Base-by-base conservation (phyloP, 2,113 vertebrate genomes). In the Ictalurus punctatus region DNA sequence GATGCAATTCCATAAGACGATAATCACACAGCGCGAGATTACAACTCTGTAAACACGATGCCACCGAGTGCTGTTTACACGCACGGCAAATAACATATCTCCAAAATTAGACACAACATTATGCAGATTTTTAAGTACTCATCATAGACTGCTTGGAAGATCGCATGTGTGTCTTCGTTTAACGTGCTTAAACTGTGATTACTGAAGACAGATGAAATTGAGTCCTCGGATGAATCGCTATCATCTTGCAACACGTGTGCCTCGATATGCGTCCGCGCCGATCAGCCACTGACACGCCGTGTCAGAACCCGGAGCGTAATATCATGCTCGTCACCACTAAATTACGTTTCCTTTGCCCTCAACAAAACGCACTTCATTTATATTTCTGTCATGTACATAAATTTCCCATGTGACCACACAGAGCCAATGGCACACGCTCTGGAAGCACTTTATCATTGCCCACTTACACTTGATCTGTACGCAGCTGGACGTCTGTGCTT, bases 1-100 rank as follows among this genome's bases (percentile, higher is more conserved):
- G 58, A 56, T 80, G 87, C 73, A 56, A 71, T 56, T 84, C 6
- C 87, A 69, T 71, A 69, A 85, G 59, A 67, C n/a, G 52, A 58
- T 88, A 88, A 84, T 84, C 54, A 65, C 17, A 76, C 17, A 54
- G 69, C 2, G 25, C 37, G 8, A 74, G 81, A 81, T 82, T 58
- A 58, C n/a, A 14, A 40, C 81, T 63, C n/a, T n/a, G 67, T 59
- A 86, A 63, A 86, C 74, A 79, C 44, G 27, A 65, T 34, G 71
- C 37, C 87, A 37, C 82, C 12, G 87, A 88, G 82, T 84, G 87
- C 87, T 84, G 87, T 84, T 88, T 84, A 88, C 85, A 44, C 80
- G 76, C 79, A 34, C 74, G 23, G 86, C 85, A 85, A 80, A 76
- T 25, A 81, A 83, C 79, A 73, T 48, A 17, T 67, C 78, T 71